Conservation (phyloP, 2,797 vertebrate genomes). For the Sebastes kiyomatsui region DNA sequence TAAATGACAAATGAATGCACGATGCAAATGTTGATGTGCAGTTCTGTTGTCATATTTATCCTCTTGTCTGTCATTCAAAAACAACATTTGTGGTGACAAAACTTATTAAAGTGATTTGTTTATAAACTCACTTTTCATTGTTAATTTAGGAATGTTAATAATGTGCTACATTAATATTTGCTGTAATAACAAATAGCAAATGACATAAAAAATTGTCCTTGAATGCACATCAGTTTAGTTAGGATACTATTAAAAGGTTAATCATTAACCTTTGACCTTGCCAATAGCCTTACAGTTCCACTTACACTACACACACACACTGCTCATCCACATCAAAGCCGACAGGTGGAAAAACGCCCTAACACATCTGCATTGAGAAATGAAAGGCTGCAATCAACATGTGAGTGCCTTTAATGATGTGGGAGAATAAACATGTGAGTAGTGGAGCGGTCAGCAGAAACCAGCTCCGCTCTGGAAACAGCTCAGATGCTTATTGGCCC, state of each 20-base stretch:
- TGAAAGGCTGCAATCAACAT: slow-evolving; percentile 61
- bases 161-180: not conserved
- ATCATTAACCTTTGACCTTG: slow-evolving; percentile 51
- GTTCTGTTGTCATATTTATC: not conserved
- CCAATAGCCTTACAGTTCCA: slow-evolving; percentile 27
- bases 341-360: slow-evolving; percentile 47
- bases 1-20: not conserved
- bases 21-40: not conserved
- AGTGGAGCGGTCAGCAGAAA: slow-evolving; percentile 40
- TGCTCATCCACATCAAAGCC: slow-evolving; percentile 62
- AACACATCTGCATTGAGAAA: slow-evolving; percentile 46
- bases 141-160: not conserved
- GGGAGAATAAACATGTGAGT: slow-evolving; percentile 63
- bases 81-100: not conserved
- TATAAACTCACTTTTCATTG: not conserved
- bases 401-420: slow-evolving; percentile 59
- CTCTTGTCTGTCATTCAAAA: not conserved
- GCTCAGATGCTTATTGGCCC: slow-evolving; percentile 73
- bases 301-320: slow-evolving; percentile 24
- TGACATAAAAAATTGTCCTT: not conserved
- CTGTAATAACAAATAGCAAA: not conserved
- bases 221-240: not conserved
- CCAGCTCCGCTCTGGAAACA: slow-evolving; percentile 41
- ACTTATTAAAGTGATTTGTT: not conserved
- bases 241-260: slow-evolving; percentile 17